Evolutionary conservation across 2,888 invertebrate species (phyloP).

Genomic region (Furcula furcula): DNA sequence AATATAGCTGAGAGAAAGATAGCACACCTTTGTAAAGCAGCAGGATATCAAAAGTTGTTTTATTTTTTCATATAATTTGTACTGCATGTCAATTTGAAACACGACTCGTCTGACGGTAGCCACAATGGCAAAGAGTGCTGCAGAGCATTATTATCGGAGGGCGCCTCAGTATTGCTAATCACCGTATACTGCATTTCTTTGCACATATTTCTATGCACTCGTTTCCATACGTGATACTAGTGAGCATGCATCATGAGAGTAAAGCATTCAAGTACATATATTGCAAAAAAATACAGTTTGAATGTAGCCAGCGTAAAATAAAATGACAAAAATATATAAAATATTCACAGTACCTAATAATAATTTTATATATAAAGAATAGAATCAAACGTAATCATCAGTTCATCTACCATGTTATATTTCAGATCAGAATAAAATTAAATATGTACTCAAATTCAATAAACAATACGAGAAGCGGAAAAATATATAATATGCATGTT

Average conservation of each 20-base stretch:
- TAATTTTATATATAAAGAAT: no score
- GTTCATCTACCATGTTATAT: no score
- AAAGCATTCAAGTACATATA: conserved; percentile 38
- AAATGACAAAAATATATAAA: conserved; percentile 3
- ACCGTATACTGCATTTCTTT: conserved; percentile 71
- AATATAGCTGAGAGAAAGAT: no score
- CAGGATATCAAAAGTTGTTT: no score
- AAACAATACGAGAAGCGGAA: no score
- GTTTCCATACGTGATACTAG: conserved; percentile 44
- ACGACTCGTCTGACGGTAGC: neutral
- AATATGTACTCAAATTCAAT: no score
- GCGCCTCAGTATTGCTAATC: conserved; percentile 23
- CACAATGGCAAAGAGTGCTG: conserved; percentile 59
- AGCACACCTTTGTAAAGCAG: no score
- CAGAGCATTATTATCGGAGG: conserved; percentile 37
- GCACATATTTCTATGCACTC: conserved; percentile 79
- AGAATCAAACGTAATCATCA: no score
- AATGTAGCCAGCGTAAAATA: conserved; percentile 29
- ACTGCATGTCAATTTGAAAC: neutral
- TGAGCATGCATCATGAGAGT: conserved; percentile 44
- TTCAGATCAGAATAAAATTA: no score
- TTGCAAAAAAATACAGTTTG: conserved; percentile 76
- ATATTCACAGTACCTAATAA: no score
- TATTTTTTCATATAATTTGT: neutral
- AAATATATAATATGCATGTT: no score